Evolutionary conservation across 2,888 invertebrate species (phyloP), one percentile per base, ranked within the genome.

Genomic region (Chrysolina oricalcia): DNA sequence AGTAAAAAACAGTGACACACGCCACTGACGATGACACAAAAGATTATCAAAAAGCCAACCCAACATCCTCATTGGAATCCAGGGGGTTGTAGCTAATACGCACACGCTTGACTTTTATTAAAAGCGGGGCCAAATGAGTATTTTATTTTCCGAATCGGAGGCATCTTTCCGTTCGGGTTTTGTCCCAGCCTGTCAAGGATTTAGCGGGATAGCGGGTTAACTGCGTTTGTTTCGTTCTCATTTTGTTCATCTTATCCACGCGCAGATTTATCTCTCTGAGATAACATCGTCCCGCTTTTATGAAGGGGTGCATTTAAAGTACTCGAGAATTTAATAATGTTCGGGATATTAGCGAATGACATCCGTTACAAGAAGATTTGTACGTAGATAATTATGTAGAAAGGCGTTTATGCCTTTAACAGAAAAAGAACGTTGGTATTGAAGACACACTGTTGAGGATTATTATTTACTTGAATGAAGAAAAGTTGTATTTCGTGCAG

Each of bases 101-200:
- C 86, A 86, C 86, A 87, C 86, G 87, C 86, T 87, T 87, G 87
- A 87, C 87, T 87, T 87, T 87, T 87, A 87, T 86, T 87, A 87
- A 87, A 87, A 86, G 85, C 85, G 84, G 82, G 82, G 85, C 27
- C 86, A 86, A 87, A 87, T 86, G 86, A 86, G 85, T 86, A 85
- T 87, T 87, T 87, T 86, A 87, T 86, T 86, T 84, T 64, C 73
- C 35, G 79, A 79, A 59, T 59, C 0, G 27, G 27, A 73, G 73
- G 75, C 76, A 70, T 76, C 77, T 82, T 81, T 74, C 77, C 78
- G 78, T 71, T 78, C 46, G 17, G n/a, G 46, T 10, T 59, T 10
- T 35, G 50, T 17, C 50, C 19, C 3, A 15, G 27, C 15, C 59
- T 59, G 59, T 59, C 59, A 59, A 35, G 35, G 59, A n/a, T 17